These are phyloP conservation scores for Psittacula cyanocephala DNA, from an alignment of 2,113 vertebrate species.

Conservation along the genomic window DNA sequence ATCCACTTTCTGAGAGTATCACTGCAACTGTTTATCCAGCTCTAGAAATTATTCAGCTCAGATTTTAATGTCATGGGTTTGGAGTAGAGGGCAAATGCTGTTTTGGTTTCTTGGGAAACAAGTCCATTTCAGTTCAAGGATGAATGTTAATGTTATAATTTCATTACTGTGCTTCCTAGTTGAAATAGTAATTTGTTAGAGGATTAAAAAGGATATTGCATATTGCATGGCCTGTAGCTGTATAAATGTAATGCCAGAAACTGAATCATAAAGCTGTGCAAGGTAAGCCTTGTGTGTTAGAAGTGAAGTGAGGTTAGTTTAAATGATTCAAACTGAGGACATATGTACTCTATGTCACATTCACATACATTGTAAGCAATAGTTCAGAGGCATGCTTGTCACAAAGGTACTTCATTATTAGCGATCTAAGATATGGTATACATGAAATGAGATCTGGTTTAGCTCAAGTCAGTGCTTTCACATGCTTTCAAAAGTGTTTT, in stretches of 20 bases:
- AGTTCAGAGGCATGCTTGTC: neutral
- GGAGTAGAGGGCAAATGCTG: neutral
- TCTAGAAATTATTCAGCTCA: neutral
- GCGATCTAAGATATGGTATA: neutral
- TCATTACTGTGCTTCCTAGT: neutral
- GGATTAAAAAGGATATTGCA: slow-evolving; percentile 34
- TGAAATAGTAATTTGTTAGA: slow-evolving; percentile 15
- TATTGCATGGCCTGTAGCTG: neutral
- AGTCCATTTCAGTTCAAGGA: neutral
- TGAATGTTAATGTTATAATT: slow-evolving; percentile 4
- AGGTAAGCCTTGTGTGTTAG: neutral
- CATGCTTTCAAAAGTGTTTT: neutral
- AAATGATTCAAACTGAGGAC: neutral
- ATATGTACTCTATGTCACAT: neutral
- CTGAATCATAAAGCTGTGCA: neutral
- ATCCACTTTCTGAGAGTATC: neutral
- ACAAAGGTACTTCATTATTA: neutral
- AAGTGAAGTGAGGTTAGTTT: slow-evolving; percentile 1
- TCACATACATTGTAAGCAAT: neutral
- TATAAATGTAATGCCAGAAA: neutral
- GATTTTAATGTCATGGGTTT: neutral
- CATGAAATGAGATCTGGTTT: neutral
- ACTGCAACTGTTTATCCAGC: neutral
- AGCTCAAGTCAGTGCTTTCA: neutral
- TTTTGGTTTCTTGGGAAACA: neutral